Evolutionary conservation across 1,140 invertebrate genomes (phyloP), one percentile per base, ranked within the genome.

Genomic region (Drosophila bipectinata): DNA sequence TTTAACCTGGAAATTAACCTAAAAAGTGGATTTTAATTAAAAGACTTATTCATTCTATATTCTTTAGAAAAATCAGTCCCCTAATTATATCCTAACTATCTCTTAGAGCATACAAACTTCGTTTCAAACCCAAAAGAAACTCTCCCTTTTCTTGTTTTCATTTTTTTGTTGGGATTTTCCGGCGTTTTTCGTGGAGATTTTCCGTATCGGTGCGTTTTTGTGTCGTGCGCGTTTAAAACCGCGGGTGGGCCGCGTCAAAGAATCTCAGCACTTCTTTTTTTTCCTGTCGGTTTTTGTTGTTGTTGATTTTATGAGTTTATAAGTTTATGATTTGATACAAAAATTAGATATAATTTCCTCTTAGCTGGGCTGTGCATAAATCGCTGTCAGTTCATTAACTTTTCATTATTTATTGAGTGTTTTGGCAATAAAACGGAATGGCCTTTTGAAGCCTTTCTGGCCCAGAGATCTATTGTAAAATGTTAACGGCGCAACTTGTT

Each of bases 271-370:
- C 76, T 77, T 63, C 79, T 84, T 72, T n/a, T 8, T 48, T 54
- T 7, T 28, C 26, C 26, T 28, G 26, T 28, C 10, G 12, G 12
- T 10, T 37, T 37, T 37, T 8, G 18, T 37, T n/a, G 10, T 82
- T 82, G 62, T 83, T 76, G 66, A 76, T 79, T 87, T 87, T 72
- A 87, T 81, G 74, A 81, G 77, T 48, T 87, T 72, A 87, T 81
- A 69, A 81, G 77, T 48, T 85, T 80, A 85, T 84, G 81, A 84
- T 80, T 85, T 85, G 60, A 87, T 80, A 69, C 41, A 52, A 37
- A 73, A 85, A 84, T 80, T 77, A 68, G 32, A 69, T 57, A 69
- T 64, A 77, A 85, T 73, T 80, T 15, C 37, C 39, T n/a, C 34
- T n/a, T 21, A 24, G 61, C 52, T 59, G 55, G 54, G 14, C 49